Percentiles rank a stretch among this genome's conserved stretches.
Conservation (phyloP, 2,113 vertebrate species). For the Tinamus guttatus region DNA sequence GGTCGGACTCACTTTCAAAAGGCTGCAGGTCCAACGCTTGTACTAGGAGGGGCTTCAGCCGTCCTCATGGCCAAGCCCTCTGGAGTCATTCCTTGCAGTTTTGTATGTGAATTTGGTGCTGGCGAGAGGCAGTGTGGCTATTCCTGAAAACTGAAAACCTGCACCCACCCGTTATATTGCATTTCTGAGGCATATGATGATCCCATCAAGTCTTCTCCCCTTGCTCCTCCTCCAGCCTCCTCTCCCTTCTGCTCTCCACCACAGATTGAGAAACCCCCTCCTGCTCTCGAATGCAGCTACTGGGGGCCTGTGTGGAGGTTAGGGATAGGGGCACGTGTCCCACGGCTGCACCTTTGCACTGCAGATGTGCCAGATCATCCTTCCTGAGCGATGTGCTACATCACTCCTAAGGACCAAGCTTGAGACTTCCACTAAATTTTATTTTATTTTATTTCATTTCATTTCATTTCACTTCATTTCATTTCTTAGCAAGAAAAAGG, state of each 20-base stretch:
- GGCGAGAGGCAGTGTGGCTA: background rate
- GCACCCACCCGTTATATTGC: background rate
- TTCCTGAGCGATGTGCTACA: accelerated
- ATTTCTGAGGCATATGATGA: background rate
- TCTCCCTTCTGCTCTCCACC: background rate
- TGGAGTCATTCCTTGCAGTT: background rate
- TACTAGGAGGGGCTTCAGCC: accelerated
- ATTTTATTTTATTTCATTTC: no score
- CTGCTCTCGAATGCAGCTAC: background rate
- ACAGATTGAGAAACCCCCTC: background rate
- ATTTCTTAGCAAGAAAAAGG: background rate
- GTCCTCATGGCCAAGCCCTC: background rate
- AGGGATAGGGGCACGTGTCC: background rate
- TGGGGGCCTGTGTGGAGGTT: background rate
- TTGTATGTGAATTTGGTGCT: background rate
- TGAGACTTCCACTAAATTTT: background rate
- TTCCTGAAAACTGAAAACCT: background rate
- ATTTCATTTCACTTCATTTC: no score
- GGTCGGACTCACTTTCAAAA: background rate
- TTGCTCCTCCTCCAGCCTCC: background rate
- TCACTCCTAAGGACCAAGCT: background rate
- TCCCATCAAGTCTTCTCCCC: background rate
- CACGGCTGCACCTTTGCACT: background rate
- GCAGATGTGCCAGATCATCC: background rate
- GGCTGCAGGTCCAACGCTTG: background rate